These are phyloP conservation scores for Phainopepla nitens DNA, from an alignment of 2,113 vertebrate species.

Conservation along the genomic window DNA sequence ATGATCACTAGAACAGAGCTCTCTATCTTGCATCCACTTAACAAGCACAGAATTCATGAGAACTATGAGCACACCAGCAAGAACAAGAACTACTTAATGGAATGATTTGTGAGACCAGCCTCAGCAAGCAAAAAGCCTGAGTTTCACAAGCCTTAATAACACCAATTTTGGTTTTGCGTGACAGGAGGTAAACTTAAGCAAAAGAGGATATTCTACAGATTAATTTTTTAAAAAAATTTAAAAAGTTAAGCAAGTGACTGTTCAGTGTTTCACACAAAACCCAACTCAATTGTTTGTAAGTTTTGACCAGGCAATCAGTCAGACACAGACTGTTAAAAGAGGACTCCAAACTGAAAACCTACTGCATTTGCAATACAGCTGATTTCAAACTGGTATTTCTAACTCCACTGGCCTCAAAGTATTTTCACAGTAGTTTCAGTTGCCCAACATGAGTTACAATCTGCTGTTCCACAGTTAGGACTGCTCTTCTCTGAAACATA, in stretches of 20 bases:
- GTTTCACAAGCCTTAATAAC: neutral
- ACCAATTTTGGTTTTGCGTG: neutral
- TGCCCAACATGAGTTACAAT: constrained; percentile 46
- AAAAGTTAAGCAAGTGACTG: constrained; percentile 46
- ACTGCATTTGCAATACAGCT: constrained; percentile 18
- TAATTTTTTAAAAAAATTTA: neutral
- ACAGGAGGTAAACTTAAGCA: neutral
- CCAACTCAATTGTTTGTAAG: constrained; percentile 21
- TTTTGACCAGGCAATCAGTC: constrained; percentile 43
- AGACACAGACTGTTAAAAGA: constrained; percentile 36
- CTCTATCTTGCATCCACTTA: constrained; percentile 21
- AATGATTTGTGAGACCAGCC: constrained; percentile 58
- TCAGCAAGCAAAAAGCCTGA: constrained; percentile 5
- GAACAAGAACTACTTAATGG: constrained; percentile 12
- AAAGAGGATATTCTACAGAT: constrained; percentile 36
- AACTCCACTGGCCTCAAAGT: constrained; percentile 51
- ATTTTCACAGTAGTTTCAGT: constrained; percentile 61
- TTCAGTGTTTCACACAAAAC: constrained; percentile 50
- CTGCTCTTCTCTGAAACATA: constrained; percentile 38
- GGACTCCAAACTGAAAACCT: constrained; percentile 45
- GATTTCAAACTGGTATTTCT: neutral
- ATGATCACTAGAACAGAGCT: neutral
- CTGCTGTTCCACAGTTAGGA: constrained; percentile 48
- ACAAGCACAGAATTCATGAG: neutral
- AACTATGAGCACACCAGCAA: neutral